A percentile compares a stretch with the other conserved stretches of the same genome.
Evolutionary conservation across 2,797 vertebrate genomes (phyloP).

Genomic region (Muscicapa striata): DNA sequence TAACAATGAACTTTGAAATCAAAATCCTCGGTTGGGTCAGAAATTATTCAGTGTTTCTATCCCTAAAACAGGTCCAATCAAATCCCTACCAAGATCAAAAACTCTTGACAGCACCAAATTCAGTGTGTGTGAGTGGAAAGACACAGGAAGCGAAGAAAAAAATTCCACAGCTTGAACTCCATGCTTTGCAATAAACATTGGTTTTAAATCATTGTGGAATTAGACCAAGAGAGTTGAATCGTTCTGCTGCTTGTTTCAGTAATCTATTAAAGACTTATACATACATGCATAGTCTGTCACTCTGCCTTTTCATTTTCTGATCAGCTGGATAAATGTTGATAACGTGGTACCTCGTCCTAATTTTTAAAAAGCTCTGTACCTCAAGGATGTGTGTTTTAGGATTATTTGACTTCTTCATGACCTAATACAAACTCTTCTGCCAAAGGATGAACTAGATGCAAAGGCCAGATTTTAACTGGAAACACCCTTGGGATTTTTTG

Average conservation of each 20-base stretch:
- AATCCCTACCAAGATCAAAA: neutral
- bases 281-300: neutral
- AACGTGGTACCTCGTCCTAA: neutral
- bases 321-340: constrained; percentile 44
- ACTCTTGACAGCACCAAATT: neutral
- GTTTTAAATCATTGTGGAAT: constrained; percentile 2
- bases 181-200: neutral
- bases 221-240: neutral
- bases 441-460: constrained; percentile 37
- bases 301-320: constrained; percentile 4
- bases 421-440: constrained; percentile 35
- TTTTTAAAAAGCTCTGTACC: constrained; percentile 33
- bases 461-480: constrained; percentile 49
- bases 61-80: neutral
- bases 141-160: neutral
- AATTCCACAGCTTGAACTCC: constrained; percentile 43
- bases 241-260: neutral
- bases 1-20: neutral
- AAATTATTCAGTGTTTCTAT: neutral
- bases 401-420: constrained; percentile 35
- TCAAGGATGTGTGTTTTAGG: constrained; percentile 20
- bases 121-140: neutral
- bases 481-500: constrained; percentile 36
- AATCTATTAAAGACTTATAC: neutral
- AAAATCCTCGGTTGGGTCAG: neutral